Evolutionary conservation across 2,797 vertebrate species (phyloP).

Genomic region (Hydrophis major): DNA sequence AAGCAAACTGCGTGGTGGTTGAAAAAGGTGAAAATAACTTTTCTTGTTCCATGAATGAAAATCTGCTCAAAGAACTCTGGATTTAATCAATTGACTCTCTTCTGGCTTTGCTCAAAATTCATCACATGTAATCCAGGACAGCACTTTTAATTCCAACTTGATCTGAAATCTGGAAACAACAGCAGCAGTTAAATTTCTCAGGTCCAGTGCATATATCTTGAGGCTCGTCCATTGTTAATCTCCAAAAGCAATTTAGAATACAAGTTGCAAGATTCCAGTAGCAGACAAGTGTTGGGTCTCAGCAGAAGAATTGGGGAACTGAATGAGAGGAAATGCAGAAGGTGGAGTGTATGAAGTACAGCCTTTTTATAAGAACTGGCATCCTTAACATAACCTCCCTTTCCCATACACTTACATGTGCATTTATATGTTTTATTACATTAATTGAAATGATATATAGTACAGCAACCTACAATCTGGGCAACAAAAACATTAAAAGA

Average conservation of each 20-base stretch:
- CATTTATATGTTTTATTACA: neutral
- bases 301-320: neutral
- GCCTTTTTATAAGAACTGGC: neutral
- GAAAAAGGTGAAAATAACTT: neutral
- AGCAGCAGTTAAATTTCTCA: neutral
- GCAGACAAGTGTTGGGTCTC: neutral
- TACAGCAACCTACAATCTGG: neutral
- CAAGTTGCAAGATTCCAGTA: neutral
- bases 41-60: neutral
- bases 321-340: neutral
- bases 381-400: neutral
- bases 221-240: neutral
- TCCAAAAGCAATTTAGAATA: neutral
- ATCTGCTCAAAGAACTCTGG: neutral
- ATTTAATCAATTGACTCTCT: neutral
- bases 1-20: neutral
- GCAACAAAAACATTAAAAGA: slow-evolving; percentile 2
- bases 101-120: neutral
- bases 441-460: slow-evolving; percentile 7
- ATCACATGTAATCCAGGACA: neutral
- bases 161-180: neutral
- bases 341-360: neutral
- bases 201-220: neutral
- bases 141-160: neutral
- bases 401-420: neutral